Evolutionary conservation across 2,113 vertebrate species (phyloP), one percentile per base, ranked within the genome.

Genomic region (Piliocolobus tephrosceles): DNA sequence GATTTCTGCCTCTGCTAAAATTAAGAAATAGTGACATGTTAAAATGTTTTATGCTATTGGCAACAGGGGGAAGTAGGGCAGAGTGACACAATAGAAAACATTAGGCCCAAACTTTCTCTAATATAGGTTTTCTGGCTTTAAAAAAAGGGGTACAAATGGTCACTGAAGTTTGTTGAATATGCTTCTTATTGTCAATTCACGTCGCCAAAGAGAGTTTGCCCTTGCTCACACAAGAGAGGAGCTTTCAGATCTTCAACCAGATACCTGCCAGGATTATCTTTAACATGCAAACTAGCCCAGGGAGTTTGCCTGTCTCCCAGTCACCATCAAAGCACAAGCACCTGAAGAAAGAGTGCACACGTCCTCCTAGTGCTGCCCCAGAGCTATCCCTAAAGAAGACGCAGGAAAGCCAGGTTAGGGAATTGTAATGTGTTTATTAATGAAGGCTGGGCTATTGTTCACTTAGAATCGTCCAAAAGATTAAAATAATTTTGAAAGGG

Each of bases 211-310:
- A 84, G 96, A 96, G 83, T 96, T 98, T 98, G 97, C 97, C 97
- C 98, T 98, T 97, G 58, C 95, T 98, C 90, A 97, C 72, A 81
- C 32, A 68, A 61, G 94, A 97, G 58, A 96, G 66, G 52, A 96
- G 11, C 43, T 96, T 97, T 98, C 76, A 98, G 94, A 97, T 98
- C 91, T 98, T 94, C 75, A 92, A 55, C 84, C 90, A 97, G 95
- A 97, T 96, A 96, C 91, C 45, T 96, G 88, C 85, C 87, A 79
- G 50, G 68, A 81, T 73, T 80, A 73, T 96, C 86, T 98, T 98
- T 97, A 97, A 97, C 95, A 97, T 97, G 96, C 91, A 98, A 98
- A 98, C 82, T 92, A 97, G 94, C 61, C 1, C 0, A 87, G 97
- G 96, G 90, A 94, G 86, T 92, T 93, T 5, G 64, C 64, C 40